Conservation (phyloP, 1,140 invertebrate species). For the Olivierus martensii region DNA sequence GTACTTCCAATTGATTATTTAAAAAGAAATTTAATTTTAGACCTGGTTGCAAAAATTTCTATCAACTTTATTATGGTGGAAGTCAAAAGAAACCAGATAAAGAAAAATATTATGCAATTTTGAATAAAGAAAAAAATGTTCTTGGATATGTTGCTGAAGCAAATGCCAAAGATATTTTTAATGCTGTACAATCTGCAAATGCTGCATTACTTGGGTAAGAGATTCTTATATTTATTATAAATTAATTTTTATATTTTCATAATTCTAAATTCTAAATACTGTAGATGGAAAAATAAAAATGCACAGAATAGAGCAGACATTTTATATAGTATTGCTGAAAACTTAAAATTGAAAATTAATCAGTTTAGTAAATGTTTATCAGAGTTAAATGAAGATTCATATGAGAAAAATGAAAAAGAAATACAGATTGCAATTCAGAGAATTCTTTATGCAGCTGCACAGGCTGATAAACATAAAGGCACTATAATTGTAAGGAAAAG, state of each 20-base stretch:
- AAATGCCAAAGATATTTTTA: background rate
- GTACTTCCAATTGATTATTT: too few relatives aligned
- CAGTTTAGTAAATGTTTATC: constrained; percentile 28
- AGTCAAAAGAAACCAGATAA: background rate
- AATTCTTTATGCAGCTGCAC: constrained; percentile 36
- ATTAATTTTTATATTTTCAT: background rate
- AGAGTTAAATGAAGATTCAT: constrained; percentile 24
- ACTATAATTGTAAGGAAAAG: constrained; percentile 28
- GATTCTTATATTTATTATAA: background rate
- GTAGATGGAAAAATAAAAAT: background rate
- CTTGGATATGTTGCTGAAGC: constrained; percentile 1
- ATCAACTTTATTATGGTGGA: background rate
- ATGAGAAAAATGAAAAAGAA: constrained; percentile 26
- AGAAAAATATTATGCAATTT: background rate
- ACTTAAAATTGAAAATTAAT: constrained; percentile 28
- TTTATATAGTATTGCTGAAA: constrained; percentile 37
- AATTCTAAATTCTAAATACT: background rate
- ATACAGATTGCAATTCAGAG: constrained; percentile 30
- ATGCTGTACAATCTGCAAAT: background rate
- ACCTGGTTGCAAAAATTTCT: background rate
- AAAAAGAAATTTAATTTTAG: too few relatives aligned
- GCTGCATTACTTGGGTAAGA: constrained; percentile 3
- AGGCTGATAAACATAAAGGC: constrained; percentile 36
- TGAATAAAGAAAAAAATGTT: background rate
- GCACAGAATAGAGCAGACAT: constrained; percentile 38